Conservation (phyloP, 1,140 invertebrate species). For the Druon quercuslanigerum region DNA sequence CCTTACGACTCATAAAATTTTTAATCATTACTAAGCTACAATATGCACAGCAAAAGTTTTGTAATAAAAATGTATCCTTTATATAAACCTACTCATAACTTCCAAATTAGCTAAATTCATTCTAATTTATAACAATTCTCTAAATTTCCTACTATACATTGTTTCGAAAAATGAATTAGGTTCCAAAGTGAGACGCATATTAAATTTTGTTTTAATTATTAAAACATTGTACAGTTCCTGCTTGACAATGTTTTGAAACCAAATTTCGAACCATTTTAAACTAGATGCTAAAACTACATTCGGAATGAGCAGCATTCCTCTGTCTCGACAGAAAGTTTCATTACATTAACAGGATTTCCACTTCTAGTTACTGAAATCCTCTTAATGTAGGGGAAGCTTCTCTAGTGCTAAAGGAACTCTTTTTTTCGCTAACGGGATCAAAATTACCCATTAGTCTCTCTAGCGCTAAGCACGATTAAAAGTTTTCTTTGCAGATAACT, state of each 20-base stretch:
- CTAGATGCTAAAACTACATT: not conserved
- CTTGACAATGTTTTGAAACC: not conserved
- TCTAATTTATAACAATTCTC: too few relatives aligned
- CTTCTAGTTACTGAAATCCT: constrained; percentile 2
- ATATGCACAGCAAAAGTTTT: too few relatives aligned
- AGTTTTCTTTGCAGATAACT: constrained; percentile 1
- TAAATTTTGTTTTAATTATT: not conserved
- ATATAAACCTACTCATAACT: too few relatives aligned
- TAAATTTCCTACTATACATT: too few relatives aligned
- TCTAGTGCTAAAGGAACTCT: not conserved
- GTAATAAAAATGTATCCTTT: too few relatives aligned
- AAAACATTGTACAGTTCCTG: not conserved
- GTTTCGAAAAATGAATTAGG: too few relatives aligned
- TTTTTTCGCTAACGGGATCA: not conserved
- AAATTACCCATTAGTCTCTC: not conserved
- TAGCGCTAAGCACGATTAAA: not conserved
- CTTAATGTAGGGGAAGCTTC: constrained; percentile 11
- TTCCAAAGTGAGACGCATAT: too few relatives aligned
- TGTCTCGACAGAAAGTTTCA: not conserved
- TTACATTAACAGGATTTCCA: constrained; percentile 24
- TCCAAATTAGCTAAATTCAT: too few relatives aligned
- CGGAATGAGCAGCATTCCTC: not conserved
- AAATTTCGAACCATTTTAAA: not conserved
- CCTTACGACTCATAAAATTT: not conserved
- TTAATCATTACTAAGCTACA: too few relatives aligned